These are phyloP conservation scores for Heliangelus exortis DNA, from an alignment of 2,797 vertebrate genomes.

Conservation along the genomic window DNA sequence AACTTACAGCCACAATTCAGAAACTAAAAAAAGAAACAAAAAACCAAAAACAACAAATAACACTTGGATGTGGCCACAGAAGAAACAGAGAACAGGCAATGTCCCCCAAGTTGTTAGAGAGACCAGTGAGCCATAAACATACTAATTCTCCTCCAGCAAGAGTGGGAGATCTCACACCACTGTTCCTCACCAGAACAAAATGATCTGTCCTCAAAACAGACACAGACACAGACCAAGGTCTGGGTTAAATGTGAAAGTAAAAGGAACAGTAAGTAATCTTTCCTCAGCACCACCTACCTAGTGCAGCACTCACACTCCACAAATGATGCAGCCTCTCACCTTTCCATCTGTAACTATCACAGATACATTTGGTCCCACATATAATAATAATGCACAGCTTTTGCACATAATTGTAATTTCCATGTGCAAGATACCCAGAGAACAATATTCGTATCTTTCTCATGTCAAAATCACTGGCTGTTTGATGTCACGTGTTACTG, in stretches of 20 bases:
- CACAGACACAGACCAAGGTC: neutral
- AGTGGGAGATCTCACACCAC: neutral
- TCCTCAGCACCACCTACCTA: neutral
- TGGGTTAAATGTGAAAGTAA: neutral
- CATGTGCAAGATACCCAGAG: fast-evolving
- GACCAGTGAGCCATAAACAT: neutral
- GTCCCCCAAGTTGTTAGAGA: neutral
- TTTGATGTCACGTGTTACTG: neutral
- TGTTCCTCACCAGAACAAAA: neutral
- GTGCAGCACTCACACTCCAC: neutral
- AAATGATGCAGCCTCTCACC: neutral
- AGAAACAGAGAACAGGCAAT: neutral
- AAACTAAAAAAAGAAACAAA: neutral
- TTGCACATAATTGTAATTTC: neutral
- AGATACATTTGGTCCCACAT: neutral
- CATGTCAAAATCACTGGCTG: neutral
- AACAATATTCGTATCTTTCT: neutral
- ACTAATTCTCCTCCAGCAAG: neutral
- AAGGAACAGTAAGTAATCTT: neutral
- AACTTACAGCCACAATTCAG: neutral
- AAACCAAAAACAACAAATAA: neutral
- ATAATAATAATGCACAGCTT: neutral
- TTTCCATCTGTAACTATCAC: neutral
- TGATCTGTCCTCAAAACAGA: neutral
- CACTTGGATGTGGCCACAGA: neutral